Evolutionary conservation across 2,797 vertebrate species (phyloP), one percentile per base, ranked within the genome.

Genomic region (Chromis chromis): DNA sequence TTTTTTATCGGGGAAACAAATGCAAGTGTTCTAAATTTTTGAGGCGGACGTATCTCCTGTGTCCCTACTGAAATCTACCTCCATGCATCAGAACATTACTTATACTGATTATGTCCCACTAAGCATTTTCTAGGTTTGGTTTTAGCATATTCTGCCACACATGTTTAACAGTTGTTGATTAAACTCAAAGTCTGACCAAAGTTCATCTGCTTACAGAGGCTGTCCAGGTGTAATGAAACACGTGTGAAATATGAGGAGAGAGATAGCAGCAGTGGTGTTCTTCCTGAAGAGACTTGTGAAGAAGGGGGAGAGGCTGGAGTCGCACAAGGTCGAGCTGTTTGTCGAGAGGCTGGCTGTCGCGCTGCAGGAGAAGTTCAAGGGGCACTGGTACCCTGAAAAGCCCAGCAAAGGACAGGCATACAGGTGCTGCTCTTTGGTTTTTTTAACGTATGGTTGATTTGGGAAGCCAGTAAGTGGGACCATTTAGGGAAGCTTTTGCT

Each of bases 381-480:
- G 93, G 0, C 96, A 97, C 76, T 97, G 96, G 96, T 97, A 97
- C 81, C 95, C 95, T 0, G 95, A 96, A 39, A 95, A 92, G 42
- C 96, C 96, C 50, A 89, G 89, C 70, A 96, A 93, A 88, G 96
- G 96, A 49, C 96, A 97, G 52, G 96, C 96, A 0, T 96, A 95
- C 93, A 96, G 96, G 96, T 97, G 89, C n/a, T 52, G 19, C 11
- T 58, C 16, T 31, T 19, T 17, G 1, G n/a, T n/a, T 24, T 4
- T 22, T 39, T n/a, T 76, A 11, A 1, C 0, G 0, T 3, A 24
- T 36, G 21, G 4, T n/a, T 2, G 17, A 2, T n/a, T 17, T 31
- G 6, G 12, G 24, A 24, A 8, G 0, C 2, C 25, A 13, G 2
- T 52, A 6, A 27, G 4, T 25, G 1, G n/a, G n/a, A n/a, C n/a